Evolutionary conservation across 2,888 invertebrate genomes (phyloP).

Genomic region (Melanargia galathea): DNA sequence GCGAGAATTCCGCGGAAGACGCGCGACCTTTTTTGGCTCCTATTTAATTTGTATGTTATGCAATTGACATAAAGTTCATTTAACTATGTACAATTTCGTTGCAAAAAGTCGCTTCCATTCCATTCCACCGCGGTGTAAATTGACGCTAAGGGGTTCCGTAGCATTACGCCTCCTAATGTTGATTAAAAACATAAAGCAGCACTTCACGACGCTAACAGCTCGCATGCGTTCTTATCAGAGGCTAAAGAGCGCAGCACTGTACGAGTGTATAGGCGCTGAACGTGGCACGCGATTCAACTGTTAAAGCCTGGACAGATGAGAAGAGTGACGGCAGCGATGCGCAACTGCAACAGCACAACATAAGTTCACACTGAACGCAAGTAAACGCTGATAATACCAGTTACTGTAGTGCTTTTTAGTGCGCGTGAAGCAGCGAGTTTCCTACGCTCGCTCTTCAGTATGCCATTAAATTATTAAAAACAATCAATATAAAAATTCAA

Average conservation of each 20-base stretch:
- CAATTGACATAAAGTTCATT: no score
- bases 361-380: neutral
- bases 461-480: no score
- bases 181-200: conserved; percentile 72
- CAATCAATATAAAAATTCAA: no score
- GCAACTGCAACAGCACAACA: neutral
- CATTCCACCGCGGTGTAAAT: no score
- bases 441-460: no score
- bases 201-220: conserved; percentile 56
- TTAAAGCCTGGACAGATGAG: conserved; percentile 45
- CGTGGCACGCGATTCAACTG: conserved; percentile 68
- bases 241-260: conserved; percentile 59
- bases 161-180: conserved; percentile 61
- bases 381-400: neutral
- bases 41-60: no score
- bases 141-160: conserved; percentile 35
- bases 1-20: no score
- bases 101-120: no score
- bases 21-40: no score
- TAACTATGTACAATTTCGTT: no score
- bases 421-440: no score
- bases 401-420: no score
- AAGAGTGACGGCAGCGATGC: neutral
- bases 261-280: conserved; percentile 46
- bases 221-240: conserved; percentile 54